These are phyloP conservation scores for Melanotus villosus DNA, from an alignment of 2,888 invertebrate species.

Conservation along the genomic window DNA sequence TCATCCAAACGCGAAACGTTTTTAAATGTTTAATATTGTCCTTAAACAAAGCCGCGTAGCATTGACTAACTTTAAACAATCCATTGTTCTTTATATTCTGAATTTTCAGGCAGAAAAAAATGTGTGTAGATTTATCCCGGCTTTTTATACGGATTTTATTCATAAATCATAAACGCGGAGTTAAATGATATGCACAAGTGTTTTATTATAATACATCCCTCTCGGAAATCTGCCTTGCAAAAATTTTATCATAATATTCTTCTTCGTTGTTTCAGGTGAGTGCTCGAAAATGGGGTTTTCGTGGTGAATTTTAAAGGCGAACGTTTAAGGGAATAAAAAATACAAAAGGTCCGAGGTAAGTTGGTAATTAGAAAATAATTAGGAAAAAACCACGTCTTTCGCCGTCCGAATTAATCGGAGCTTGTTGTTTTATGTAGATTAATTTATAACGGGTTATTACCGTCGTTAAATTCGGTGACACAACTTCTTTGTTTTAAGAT, in stretches of 20 bases:
- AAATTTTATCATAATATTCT: neutral
- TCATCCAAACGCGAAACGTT: too few relatives aligned
- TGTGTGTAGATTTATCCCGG: neutral
- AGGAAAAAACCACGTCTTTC: too few relatives aligned
- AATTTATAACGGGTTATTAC: too few relatives aligned
- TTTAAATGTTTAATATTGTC: too few relatives aligned
- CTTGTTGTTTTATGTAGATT: too few relatives aligned
- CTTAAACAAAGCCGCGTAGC: neutral
- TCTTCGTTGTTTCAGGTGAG: conserved; percentile 17
- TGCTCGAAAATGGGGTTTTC: neutral
- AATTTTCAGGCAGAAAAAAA: neutral
- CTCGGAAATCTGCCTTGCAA: neutral
- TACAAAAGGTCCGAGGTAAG: too few relatives aligned
- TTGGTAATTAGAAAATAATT: neutral
- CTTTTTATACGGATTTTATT: conserved; percentile 13
- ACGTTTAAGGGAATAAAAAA: too few relatives aligned
- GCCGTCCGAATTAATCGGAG: too few relatives aligned
- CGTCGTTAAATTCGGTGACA: too few relatives aligned
- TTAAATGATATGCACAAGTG: neutral
- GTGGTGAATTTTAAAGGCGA: neutral
- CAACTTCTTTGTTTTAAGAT: too few relatives aligned
- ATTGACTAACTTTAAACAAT: neutral
- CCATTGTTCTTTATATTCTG: neutral
- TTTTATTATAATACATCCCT: conserved; percentile 1
- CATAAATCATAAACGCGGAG: conserved; percentile 4